Evolutionary conservation across 2,797 vertebrate species (phyloP), one percentile per base, ranked within the genome.

Genomic region (Xenentodon cancila): DNA sequence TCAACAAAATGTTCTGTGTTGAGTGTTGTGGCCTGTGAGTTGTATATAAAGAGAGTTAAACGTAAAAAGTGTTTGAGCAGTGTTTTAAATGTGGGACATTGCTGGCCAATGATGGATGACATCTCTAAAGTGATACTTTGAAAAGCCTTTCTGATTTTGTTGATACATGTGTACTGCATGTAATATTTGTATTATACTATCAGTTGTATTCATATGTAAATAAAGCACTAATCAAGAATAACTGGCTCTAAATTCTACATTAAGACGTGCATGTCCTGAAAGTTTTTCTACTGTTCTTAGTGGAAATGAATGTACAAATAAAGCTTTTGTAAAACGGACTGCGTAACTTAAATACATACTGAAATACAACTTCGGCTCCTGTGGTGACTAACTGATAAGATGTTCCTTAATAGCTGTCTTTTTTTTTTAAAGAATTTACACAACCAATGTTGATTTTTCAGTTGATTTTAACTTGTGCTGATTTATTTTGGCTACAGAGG

Each of bases 61-160:
- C 65, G 65, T 81, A 13, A 64, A 68, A 56, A 49, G 27, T 43
- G 71, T 78, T 30, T 71, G 66, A 74, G 75, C 62, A 73, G 69
- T 80, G 59, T 76, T 86, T 78, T 82, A 37, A 79, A 67, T 80
- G 68, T 65, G 57, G 65, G 72, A 84, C 88, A 92, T 92, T 92
- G 90, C 88, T 88, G 91, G 91, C 66, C 92, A 93, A 92, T 92
- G 88, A 76, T 86, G 85, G 81, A 76, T 64, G 75, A 81, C 67
- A 81, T 74, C 79, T 80, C 73, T 62, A 75, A 48, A 77, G 52
- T 66, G 55, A 73, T 68, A 34, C 50, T 32, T 74, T 77, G 32
- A 20, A 52, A 18, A n/a, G 37, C 16, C 43, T 53, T 62, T 53
- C 53, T 59, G 37, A 40, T 85, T 79, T 18, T 81, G 73, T 82